A percentile compares a stretch with the other conserved stretches of the same genome.
Conservation (phyloP, 2,797 vertebrate genomes). For the Danio choprae region DNA sequence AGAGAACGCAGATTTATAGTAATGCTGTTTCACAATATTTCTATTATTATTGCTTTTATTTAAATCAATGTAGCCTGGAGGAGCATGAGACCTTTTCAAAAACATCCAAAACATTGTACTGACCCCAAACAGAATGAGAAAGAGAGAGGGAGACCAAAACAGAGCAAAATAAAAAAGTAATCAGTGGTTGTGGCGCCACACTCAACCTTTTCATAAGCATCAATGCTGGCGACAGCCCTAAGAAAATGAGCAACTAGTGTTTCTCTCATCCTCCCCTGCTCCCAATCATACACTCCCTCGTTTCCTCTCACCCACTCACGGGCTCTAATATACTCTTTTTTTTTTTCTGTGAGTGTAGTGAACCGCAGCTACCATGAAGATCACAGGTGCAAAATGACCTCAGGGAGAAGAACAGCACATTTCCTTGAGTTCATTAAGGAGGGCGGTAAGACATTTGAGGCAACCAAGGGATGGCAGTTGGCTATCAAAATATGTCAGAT, state of each 20-base stretch:
- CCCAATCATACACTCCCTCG: neutral
- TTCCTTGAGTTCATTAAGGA: neutral
- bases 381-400: neutral
- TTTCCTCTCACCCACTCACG: neutral
- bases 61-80: neutral
- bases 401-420: neutral
- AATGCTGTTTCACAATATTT: neutral
- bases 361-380: neutral
- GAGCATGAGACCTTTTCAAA: neutral
- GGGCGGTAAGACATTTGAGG: neutral
- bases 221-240: neutral
- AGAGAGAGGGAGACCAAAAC: neutral
- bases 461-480: neutral
- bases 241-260: constrained; percentile 15
- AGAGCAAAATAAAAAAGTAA: neutral
- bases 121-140: neutral
- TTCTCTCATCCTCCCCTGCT: constrained; percentile 21
- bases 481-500: neutral
- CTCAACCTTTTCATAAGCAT: constrained; percentile 1
- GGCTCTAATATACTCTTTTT: neutral
- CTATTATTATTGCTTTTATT: no score
- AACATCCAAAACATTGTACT: neutral
- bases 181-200: neutral
- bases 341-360: neutral
- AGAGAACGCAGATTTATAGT: neutral